These are phyloP conservation scores for Atrichornis clamosus DNA, from an alignment of 2,113 vertebrate genomes.

Conservation along the genomic window DNA sequence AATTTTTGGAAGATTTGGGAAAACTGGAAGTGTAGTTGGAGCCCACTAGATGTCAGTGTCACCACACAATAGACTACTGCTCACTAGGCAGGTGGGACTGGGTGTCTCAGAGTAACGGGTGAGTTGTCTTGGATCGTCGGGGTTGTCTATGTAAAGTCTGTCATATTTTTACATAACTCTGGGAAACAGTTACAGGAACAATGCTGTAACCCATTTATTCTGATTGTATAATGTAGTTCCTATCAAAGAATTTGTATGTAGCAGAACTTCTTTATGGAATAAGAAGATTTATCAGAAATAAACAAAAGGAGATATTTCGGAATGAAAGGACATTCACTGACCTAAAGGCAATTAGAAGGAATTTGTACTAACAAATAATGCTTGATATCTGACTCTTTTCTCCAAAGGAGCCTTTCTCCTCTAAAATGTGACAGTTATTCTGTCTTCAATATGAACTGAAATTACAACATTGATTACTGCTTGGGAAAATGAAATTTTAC, in stretches of 20 bases:
- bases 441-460: not conserved
- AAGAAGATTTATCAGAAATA: not conserved
- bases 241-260: not conserved
- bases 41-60: constrained; percentile 57
- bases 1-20: not conserved
- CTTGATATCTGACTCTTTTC: not conserved
- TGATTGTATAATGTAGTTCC: not conserved
- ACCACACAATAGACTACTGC: not conserved
- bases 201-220: not conserved
- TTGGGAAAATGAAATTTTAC: not conserved
- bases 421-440: not conserved
- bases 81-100: not conserved
- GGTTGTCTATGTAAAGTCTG: not conserved
- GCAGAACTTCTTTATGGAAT: not conserved
- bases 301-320: not conserved
- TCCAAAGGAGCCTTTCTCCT: not conserved
- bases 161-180: not conserved
- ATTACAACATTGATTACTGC: not conserved
- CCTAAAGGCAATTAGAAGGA: not conserved
- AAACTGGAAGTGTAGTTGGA: not conserved
- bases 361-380: not conserved
- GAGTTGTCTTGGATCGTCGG: not conserved
- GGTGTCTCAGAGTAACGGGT: too few relatives aligned
- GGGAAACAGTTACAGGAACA: not conserved
- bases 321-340: not conserved